phyloP scores from a whole-genome alignment of 2,888 invertebrate species.

The Synanthedon andrenaeformis region DNA sequence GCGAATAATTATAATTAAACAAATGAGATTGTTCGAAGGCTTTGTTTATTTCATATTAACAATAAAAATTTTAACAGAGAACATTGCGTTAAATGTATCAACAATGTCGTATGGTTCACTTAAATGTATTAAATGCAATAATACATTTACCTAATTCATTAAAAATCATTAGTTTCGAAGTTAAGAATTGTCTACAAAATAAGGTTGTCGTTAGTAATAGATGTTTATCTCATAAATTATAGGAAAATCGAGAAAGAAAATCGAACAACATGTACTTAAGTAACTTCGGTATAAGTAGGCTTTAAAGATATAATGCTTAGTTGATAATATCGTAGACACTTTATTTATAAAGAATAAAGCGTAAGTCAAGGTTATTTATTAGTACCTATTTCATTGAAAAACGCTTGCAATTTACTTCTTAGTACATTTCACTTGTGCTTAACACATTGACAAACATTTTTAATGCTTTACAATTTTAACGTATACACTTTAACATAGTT shows the following conservation, averaged over 20 bases:
- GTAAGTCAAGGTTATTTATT: slow-evolving; percentile 39
- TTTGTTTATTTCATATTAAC: too few species aligned
- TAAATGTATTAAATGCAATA: slow-evolving; percentile 9
- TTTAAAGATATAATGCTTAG: slow-evolving; percentile 69
- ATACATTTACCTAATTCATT: slow-evolving; percentile 15
- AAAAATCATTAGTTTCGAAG: slow-evolving; percentile 26
- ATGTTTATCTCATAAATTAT: slow-evolving; percentile 45
- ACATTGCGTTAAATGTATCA: slow-evolving; percentile 20
- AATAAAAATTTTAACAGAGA: too few species aligned
- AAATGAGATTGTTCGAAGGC: too few species aligned
- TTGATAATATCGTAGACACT: slow-evolving; percentile 55
- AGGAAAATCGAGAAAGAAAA: slow-evolving; percentile 45
- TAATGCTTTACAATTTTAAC: slow-evolving; percentile 22
- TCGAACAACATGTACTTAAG: slow-evolving; percentile 70
- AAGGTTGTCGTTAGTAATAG: slow-evolving; percentile 61
- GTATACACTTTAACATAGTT: slow-evolving; percentile 25
- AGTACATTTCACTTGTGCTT: slow-evolving; percentile 21
- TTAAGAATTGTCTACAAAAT: slow-evolving; percentile 41
- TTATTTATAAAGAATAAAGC: slow-evolving; percentile 44
- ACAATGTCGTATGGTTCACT: slow-evolving; percentile 9
- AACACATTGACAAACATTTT: slow-evolving; percentile 8
- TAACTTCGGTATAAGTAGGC: slow-evolving; percentile 66
- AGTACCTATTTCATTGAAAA: slow-evolving; percentile 57
- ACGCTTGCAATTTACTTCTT: slow-evolving; percentile 52
- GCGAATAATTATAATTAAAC: too few species aligned